Percentiles rank a stretch among this genome's conserved stretches.
These are phyloP conservation scores for Meda fulgida DNA, from an alignment of 2,797 vertebrate genomes.

Conservation along the genomic window DNA sequence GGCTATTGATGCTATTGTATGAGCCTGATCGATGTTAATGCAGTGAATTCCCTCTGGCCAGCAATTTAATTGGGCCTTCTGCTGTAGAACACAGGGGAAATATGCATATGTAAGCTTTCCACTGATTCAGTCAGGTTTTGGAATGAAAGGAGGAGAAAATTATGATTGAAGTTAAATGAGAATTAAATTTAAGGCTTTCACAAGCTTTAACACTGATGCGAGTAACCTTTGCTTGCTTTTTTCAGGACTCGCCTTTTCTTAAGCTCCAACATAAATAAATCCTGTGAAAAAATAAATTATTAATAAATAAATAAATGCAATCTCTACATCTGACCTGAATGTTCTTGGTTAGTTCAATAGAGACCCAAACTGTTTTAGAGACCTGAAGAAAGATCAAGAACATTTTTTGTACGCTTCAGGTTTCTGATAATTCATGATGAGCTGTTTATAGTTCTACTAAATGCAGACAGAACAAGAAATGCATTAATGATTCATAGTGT, in stretches of 20 bases:
- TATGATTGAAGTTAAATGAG: not conserved
- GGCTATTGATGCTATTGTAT: conserved; percentile 42
- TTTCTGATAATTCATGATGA: not conserved
- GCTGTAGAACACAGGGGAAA: conserved; percentile 15
- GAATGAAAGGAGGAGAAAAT: not conserved
- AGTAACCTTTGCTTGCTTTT: not conserved
- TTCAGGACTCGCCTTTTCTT: not conserved
- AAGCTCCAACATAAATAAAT: not conserved
- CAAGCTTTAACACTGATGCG: not conserved
- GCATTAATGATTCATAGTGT: conserved; percentile 7
- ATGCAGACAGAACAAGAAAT: not conserved
- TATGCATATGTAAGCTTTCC: conserved; percentile 30
- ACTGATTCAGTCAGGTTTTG: not conserved
- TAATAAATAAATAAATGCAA: not conserved
- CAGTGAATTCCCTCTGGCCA: conserved; percentile 43
- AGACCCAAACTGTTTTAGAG: not conserved
- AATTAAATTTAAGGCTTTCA: not conserved
- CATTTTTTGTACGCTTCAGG: not conserved
- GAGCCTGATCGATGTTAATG: conserved; percentile 54
- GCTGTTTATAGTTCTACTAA: not conserved
- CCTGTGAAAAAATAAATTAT: not conserved
- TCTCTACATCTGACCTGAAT: not conserved
- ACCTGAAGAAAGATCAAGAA: not conserved
- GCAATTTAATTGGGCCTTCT: conserved; percentile 14
- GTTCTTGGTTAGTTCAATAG: not conserved